Evolutionary conservation across 2,113 vertebrate species (phyloP).

Genomic region (Gracilinanus agilis): DNA sequence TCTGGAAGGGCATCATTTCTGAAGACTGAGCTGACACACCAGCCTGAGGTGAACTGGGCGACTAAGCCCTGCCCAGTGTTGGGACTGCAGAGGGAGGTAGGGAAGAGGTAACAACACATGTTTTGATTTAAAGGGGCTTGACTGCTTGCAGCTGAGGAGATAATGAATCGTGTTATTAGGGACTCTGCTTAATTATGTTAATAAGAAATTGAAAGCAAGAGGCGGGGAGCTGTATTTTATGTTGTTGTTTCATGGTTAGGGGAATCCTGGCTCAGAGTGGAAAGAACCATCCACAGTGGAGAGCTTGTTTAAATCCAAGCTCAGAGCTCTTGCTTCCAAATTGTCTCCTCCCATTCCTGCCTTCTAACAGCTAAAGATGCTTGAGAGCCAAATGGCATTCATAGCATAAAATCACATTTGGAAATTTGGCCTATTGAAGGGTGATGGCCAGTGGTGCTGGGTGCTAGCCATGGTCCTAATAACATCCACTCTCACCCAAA

Average conservation of each 20-base stretch:
- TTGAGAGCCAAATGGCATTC: constrained; percentile 4
- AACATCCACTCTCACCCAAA: background rate
- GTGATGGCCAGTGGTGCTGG: background rate
- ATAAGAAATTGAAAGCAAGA: constrained; percentile 18
- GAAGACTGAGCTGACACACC: background rate
- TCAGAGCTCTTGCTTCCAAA: constrained; percentile 28
- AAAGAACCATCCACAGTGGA: constrained; percentile 40
- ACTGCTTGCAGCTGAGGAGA: constrained; percentile 36
- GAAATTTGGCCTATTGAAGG: background rate
- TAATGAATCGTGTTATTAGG: constrained; percentile 37
- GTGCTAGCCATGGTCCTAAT: background rate
- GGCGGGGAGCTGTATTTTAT: constrained; percentile 8
- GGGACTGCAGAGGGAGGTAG: background rate
- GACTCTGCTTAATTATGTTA: constrained; percentile 25
- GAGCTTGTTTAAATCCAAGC: constrained; percentile 45
- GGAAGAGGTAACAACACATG: background rate
- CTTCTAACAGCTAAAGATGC: constrained; percentile 23
- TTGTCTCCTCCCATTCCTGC: constrained; percentile 26
- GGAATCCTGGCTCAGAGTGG: background rate
- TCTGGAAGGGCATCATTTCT: background rate
- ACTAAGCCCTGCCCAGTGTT: background rate
- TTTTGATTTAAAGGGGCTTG: constrained; percentile 44
- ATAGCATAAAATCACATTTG: background rate
- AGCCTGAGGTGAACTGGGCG: background rate
- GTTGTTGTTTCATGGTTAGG: constrained; percentile 55